Evolutionary conservation across 1,140 invertebrate species (phyloP).

Genomic region (Epicauta chinensis): DNA sequence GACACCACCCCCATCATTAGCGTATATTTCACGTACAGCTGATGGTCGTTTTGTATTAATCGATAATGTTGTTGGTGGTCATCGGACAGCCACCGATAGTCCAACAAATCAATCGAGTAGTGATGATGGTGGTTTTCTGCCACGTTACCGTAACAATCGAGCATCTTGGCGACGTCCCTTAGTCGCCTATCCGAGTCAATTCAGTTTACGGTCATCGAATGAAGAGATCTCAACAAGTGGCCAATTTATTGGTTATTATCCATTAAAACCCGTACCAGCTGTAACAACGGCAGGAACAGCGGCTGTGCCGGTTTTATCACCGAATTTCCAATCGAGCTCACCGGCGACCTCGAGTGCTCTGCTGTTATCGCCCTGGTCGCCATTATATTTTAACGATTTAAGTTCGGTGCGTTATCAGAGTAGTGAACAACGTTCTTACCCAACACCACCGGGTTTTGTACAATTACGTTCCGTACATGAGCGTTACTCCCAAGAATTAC

Average conservation of each 20-base stretch:
- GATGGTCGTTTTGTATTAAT: constrained; percentile 68
- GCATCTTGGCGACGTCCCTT: constrained; percentile 62
- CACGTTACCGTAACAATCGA: constrained; percentile 44
- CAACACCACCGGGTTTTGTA: constrained; percentile 58
- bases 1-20: constrained; percentile 46
- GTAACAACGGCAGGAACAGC: constrained; percentile 24
- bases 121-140: constrained; percentile 77
- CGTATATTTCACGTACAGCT: constrained; percentile 61
- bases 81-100: constrained; percentile 44
- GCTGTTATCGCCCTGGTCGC: constrained; percentile 51
- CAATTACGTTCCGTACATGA: constrained; percentile 58
- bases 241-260: constrained; percentile 46
- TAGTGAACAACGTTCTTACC: constrained; percentile 71
- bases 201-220: constrained; percentile 54
- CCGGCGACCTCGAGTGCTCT: constrained; percentile 54
- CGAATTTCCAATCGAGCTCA: constrained; percentile 60
- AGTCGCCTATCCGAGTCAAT: constrained; percentile 57
- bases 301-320: constrained; percentile 44
- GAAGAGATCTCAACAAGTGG: constrained; percentile 49
- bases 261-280: constrained; percentile 40
- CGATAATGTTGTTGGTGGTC: constrained; percentile 53
- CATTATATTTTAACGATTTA: constrained; percentile 72
- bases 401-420: constrained; percentile 78
- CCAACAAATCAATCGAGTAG: constrained; percentile 64
- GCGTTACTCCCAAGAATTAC: constrained; percentile 66